Base-by-base conservation (phyloP, 2,797 vertebrate genomes). In the Tenualosa ilisha region DNA sequence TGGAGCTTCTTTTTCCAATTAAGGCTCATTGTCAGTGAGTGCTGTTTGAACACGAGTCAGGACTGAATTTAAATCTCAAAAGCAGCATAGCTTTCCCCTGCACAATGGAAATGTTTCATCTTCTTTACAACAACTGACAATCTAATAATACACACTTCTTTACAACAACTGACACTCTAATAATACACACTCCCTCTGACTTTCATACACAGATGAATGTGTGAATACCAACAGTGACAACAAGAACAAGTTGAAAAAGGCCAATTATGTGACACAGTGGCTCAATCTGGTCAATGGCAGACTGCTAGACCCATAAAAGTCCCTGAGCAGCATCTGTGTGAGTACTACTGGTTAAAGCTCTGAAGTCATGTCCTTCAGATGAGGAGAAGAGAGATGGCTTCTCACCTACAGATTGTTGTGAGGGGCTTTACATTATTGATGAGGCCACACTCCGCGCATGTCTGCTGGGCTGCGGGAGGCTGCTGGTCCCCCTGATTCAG, bases 381-480 rank as follows among this genome's bases (percentile, higher is more conserved):
- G 88, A 31, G 31, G 31, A 31, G 31, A 90, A 88, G 83, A 88
- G 86, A 82, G 90, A 89, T 79, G 22, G 81, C 54, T 82, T 84
- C 83, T 82, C 84, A 84, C 84, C 81, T 46, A 65, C 54, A 17
- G 49, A 83, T 83, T 82, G 82, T 83, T 82, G 84, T 65, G 83
- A 53, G 72, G 91, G 91, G 93, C 88, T 81, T 90, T 95, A 85
- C 88, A 95, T 95, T 93, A 96, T 95, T 95, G 94, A 96, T 96
- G 94, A 94, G 90, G 89, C 92, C 92, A 91, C 91, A 91, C 92
- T 92, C 86, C 91, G 88, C 92, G 92, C 89, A 92, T 91, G 91
- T 92, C 91, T 92, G 92, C 87, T 90, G 87, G 88, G 88, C 87
- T 83, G 89, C 87, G 88, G 90, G 91, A 90, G 89, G 82, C 91